Percentiles rank a stretch among this genome's conserved stretches.
Evolutionary conservation across 1,140 invertebrate species (phyloP).

Genomic region (Macrobrachium nipponense): DNA sequence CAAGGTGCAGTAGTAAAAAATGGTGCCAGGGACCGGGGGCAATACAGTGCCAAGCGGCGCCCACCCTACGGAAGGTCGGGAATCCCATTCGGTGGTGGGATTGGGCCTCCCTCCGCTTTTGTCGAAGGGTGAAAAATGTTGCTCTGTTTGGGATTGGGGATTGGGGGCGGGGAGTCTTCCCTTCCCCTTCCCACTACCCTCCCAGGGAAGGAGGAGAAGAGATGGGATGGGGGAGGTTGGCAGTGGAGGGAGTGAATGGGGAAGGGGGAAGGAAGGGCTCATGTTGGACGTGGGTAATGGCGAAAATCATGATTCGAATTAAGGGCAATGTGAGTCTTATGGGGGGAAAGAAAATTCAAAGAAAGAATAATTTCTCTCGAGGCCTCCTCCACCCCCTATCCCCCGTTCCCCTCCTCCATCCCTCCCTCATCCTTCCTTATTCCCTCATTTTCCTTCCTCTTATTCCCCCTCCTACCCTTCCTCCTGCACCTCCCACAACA

Average conservation of each 20-base stretch:
- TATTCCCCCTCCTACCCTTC: background rate
- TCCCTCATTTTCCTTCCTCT: background rate
- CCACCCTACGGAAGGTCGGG: constrained; percentile 20
- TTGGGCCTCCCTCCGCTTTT: background rate
- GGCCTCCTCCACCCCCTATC: background rate
- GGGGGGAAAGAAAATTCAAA: background rate
- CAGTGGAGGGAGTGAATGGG: background rate
- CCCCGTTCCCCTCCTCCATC: background rate
- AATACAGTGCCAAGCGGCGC: constrained; percentile 46
- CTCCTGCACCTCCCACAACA: background rate
- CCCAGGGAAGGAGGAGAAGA: background rate
- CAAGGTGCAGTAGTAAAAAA: constrained; percentile 55
- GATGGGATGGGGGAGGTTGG: constrained; percentile 1
- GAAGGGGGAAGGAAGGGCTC: background rate
- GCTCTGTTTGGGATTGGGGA: constrained; percentile 6
- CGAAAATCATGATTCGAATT: constrained; percentile 59
- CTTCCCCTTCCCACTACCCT: too few species aligned
- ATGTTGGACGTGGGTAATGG: constrained; percentile 32
- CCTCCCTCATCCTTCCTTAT: background rate
- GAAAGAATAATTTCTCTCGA: background rate
- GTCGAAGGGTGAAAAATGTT: constrained; percentile 27
- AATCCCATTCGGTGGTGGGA: constrained; percentile 6
- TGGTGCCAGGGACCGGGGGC: constrained; percentile 40
- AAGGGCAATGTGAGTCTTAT: constrained; percentile 49
- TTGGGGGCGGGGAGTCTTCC: too few species aligned